Evolutionary conservation across 2,797 vertebrate genomes (phyloP).

Genomic region (Sternotherus odoratus): DNA sequence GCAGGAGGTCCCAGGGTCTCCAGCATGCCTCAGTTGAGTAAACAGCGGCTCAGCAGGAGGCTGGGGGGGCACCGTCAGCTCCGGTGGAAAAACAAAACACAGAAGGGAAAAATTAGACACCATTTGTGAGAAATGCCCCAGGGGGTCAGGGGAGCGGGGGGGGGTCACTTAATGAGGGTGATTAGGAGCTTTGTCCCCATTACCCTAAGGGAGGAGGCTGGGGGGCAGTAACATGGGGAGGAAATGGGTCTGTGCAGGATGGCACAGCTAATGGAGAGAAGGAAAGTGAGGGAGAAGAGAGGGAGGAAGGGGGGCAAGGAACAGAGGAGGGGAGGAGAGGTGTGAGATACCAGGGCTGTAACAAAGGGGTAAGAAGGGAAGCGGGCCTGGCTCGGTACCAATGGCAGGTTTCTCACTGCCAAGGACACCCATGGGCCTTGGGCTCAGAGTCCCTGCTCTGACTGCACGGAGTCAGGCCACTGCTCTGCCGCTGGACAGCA

Average conservation of each 20-base stretch:
- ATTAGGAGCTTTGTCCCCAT: conserved; percentile 56
- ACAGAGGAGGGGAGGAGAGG: neutral
- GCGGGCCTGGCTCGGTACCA: neutral
- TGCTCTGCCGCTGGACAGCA: neutral
- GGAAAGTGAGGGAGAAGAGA: neutral
- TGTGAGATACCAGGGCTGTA: neutral
- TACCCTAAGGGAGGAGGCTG: neutral
- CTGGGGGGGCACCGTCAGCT: conserved; percentile 71
- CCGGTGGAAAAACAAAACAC: conserved; percentile 84
- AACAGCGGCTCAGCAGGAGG: conserved; percentile 76
- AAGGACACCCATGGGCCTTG: neutral
- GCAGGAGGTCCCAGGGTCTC: conserved; percentile 58
- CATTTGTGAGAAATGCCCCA: conserved; percentile 82
- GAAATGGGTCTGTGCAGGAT: neutral
- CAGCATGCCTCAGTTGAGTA: conserved; percentile 85
- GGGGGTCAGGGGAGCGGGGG: neutral
- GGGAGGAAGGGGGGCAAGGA: neutral
- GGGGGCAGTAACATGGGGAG: accelerated
- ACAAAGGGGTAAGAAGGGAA: accelerated
- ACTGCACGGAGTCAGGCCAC: too few species aligned
- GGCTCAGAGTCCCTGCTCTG: too few species aligned
- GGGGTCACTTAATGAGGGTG: conserved; percentile 69
- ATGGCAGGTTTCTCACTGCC: neutral
- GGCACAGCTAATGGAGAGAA: neutral
- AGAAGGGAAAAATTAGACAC: conserved; percentile 83